phyloP scores from a whole-genome alignment of 2,888 invertebrate species.

The Oligia fasciuncula region DNA sequence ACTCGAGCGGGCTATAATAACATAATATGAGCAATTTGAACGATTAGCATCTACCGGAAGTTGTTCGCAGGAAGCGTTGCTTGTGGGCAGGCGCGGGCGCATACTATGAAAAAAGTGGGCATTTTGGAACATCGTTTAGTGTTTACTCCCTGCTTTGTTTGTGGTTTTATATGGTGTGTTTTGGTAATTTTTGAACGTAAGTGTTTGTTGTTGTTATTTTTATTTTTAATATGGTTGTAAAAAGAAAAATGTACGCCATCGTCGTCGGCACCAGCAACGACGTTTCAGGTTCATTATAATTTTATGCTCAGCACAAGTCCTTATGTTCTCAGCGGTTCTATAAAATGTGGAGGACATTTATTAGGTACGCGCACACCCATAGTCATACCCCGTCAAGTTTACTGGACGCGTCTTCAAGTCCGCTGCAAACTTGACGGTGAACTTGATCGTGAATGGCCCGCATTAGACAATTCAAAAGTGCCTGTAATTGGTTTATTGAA shows the following conservation, averaged over 20 bases:
- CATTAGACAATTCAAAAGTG: too few species aligned
- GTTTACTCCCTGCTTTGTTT: conserved; percentile 53
- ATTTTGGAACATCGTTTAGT: conserved; percentile 50
- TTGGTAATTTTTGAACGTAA: conserved; percentile 29
- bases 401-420: too few species aligned
- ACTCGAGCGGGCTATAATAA: conserved; percentile 82
- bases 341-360: too few species aligned
- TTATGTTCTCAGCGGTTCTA: background rate
- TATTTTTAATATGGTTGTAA: conserved; percentile 12
- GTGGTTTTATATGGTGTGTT: conserved; percentile 48
- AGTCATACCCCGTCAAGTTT: too few species aligned
- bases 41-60: conserved; percentile 84
- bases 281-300: background rate
- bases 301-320: too few species aligned
- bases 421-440: too few species aligned
- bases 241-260: background rate
- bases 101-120: conserved; percentile 63
- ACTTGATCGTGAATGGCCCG: too few species aligned
- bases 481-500: background rate
- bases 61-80: conserved; percentile 83
- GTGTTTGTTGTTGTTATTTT: background rate
- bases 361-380: too few species aligned
- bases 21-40: conserved; percentile 83
- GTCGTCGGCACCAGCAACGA: background rate
- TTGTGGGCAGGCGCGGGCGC: conserved; percentile 84